phyloP scores from a whole-genome alignment of 2,113 vertebrate genomes.

The Carollia perspicillata region DNA sequence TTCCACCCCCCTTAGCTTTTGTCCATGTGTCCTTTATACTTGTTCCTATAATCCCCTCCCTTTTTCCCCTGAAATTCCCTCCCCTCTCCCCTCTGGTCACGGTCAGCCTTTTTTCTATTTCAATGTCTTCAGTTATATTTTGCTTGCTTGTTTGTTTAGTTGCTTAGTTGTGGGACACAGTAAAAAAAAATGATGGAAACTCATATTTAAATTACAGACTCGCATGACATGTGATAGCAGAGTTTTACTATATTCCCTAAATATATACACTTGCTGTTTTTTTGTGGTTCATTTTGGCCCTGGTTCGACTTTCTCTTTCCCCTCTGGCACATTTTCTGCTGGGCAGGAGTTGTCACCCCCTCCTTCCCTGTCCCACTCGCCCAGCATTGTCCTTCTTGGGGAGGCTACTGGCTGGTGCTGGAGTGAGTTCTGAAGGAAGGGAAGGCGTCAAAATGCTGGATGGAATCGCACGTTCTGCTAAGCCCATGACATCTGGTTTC shows the following conservation, averaged over 20 bases:
- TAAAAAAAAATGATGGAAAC: slow-evolving; percentile 1
- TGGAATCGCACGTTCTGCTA: not conserved
- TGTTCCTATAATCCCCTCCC: no score
- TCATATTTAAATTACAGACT: slow-evolving; percentile 4
- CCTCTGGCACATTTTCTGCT: not conserved
- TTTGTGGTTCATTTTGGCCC: not conserved
- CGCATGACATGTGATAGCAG: not conserved
- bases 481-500: not conserved
- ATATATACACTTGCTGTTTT: not conserved
- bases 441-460: not conserved
- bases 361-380: not conserved
- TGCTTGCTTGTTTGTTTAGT: no score
- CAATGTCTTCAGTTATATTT: no score
- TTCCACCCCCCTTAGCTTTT: no score
- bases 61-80: no score
- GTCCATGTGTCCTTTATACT: no score
- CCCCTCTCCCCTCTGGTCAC: no score
- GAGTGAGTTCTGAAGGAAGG: not conserved
- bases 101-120: no score
- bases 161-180: no score
- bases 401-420: not conserved
- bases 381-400: not conserved
- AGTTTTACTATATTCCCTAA: not conserved
- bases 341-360: not conserved
- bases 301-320: not conserved